Conservation (phyloP, 2,888 invertebrate genomes). For the Eulithis prunata region DNA sequence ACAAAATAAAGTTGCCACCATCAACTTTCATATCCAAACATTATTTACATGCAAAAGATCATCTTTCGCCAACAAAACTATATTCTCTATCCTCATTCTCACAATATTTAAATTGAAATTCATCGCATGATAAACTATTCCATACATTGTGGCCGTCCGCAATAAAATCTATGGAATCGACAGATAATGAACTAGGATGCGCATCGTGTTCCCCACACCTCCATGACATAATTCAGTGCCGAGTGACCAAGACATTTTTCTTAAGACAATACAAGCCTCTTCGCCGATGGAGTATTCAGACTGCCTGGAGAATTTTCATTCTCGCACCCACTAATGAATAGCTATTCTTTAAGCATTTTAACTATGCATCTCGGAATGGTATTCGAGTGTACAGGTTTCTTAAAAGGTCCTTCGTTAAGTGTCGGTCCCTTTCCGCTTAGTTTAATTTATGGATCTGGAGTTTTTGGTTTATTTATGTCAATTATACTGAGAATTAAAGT, state of each 20-base stretch:
- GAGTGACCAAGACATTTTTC: slow-evolving; percentile 74
- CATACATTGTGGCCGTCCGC: slow-evolving; percentile 54
- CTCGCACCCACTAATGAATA: slow-evolving; percentile 84
- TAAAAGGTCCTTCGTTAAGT: slow-evolving; percentile 81
- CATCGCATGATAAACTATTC: slow-evolving; percentile 50
- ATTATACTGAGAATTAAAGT: slow-evolving; percentile 72
- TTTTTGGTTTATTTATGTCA: slow-evolving; percentile 76
- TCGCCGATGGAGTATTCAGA: slow-evolving; percentile 79
- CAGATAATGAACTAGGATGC: slow-evolving; percentile 74
- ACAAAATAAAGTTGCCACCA: too few relatives aligned
- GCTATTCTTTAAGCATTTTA: slow-evolving; percentile 84
- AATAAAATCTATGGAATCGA: slow-evolving; percentile 59
- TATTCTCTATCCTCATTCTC: slow-evolving; percentile 33
- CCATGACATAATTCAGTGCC: slow-evolving; percentile 74
- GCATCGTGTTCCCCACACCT: slow-evolving; percentile 62
- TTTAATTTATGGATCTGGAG: slow-evolving; percentile 76
- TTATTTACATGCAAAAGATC: slow-evolving; percentile 14
- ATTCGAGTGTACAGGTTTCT: slow-evolving; percentile 82
- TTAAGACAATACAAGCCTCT: slow-evolving; percentile 80
- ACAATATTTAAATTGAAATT: slow-evolving; percentile 46
- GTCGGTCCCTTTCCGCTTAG: slow-evolving; percentile 79
- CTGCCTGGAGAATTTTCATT: slow-evolving; percentile 82
- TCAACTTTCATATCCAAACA: too few relatives aligned
- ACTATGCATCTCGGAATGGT: slow-evolving; percentile 82
- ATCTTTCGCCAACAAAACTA: slow-evolving; percentile 9